Evolutionary conservation across 2,888 invertebrate species (phyloP).

Genomic region (Branchipolynoe longqiensis): DNA sequence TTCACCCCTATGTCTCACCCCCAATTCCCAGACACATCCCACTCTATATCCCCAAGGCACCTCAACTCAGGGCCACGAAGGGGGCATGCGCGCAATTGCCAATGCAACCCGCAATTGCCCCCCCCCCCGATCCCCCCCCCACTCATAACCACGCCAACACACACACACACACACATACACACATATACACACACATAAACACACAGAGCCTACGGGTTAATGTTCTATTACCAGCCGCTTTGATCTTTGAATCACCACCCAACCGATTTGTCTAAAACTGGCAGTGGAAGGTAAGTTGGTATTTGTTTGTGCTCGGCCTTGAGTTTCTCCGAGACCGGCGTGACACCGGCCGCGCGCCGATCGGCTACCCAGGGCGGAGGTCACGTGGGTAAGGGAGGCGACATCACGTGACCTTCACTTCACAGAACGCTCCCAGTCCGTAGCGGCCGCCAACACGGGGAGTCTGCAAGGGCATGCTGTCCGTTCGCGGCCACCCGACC

Average conservation of each 20-base stretch:
- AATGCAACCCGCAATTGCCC: conserved; percentile 17
- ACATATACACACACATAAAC: no score
- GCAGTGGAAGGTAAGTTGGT: conserved; percentile 28
- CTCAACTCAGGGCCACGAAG: conserved; percentile 48
- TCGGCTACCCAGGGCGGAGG: conserved; percentile 31
- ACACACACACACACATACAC: no score
- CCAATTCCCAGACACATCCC: conserved; percentile 28
- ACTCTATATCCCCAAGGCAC: conserved; percentile 10
- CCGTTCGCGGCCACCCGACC: no score
- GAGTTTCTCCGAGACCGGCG: not conserved
- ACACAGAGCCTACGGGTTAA: no score
- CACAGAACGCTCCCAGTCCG: conserved; percentile 22
- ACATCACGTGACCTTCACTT: conserved; percentile 51
- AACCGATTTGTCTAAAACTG: conserved; percentile 47
- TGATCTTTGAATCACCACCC: conserved; percentile 36
- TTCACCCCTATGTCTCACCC: conserved; percentile 48
- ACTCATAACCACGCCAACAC: not conserved
- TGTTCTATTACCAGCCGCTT: conserved; percentile 51
- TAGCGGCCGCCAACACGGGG: conserved; percentile 4
- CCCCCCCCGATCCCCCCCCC: not conserved
- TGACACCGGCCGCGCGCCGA: conserved; percentile 3
- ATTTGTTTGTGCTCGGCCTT: not conserved
- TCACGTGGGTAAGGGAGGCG: conserved; percentile 39
- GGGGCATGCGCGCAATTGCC: conserved; percentile 29
- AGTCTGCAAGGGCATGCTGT: conserved; percentile 16